Base-by-base conservation (phyloP, 1,140 invertebrate species). In the Harlomillsia oculata region DNA sequence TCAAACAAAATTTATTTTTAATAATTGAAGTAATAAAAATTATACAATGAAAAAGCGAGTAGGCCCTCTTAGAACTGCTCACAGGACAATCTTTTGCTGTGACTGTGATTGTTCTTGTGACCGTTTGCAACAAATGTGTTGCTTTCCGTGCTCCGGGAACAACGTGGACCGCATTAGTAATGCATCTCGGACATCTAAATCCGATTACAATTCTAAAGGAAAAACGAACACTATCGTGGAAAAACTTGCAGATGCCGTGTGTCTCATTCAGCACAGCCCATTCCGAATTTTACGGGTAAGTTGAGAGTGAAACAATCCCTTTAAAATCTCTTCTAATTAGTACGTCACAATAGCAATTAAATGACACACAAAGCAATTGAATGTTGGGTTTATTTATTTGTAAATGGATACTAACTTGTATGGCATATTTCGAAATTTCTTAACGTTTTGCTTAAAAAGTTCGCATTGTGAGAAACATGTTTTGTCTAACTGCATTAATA, bases 241-340 rank as follows among this genome's bases (percentile, higher is more conserved):
- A 62, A 73, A 68, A 69, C 46, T 67, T 5, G 58, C 62, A 11
- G 70, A 70, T 6, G 72, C 72, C n/a, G 67, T 82, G 14, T 82
- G 81, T 67, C 70, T 80, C 1, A 75, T 83, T 65, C 74, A 73
- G 41, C 78, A 82, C 59, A 82, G 79, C 65, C 81, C 81, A 16
- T 82, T 73, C 66, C 70, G 81, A 48, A 82, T 83, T 66, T 69
- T 82, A 41, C 74, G 80, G 74, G 80, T 81, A 67, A 78, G 77
- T 29, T 23, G n/a, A n/a, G 50, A 49, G 41, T 46, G 48, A 16
- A 9, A 20, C 34, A 28, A 16, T 20, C 11, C 9, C 9, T 13
- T 14, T 14, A 41, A 46, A 37, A 59, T 21, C 39, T 21, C 28
- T 28, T 48, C 32, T 62, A 54, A 36, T 48, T 46, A 29, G 49